Conservation (phyloP, 1,140 invertebrate genomes). For the Zeugodacus cucurbitae region DNA sequence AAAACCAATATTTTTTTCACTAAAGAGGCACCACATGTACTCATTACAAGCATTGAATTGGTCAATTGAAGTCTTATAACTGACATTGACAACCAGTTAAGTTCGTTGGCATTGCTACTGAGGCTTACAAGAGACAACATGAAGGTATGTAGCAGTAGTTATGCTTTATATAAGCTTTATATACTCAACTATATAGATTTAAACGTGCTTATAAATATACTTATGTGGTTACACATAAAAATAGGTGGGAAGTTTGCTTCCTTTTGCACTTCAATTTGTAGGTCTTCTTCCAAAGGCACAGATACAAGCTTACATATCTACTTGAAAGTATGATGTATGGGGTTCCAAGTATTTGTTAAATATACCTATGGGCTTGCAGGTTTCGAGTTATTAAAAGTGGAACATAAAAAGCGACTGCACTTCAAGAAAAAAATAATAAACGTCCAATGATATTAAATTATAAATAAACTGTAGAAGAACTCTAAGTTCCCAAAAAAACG, state of each 20-base stretch:
- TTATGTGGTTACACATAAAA: not conserved
- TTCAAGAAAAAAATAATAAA: no score
- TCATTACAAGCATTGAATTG: not conserved
- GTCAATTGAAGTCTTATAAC: not conserved
- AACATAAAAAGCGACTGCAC: no score
- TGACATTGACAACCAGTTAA: not conserved
- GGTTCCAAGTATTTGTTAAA: no score
- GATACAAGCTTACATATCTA: no score
- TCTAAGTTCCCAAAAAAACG: no score
- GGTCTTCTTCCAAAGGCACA: not conserved
- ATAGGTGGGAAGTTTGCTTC: not conserved
- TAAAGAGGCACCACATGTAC: no score
- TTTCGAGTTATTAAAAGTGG: no score
- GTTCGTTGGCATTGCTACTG: not conserved
- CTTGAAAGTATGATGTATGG: no score
- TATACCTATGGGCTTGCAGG: no score
- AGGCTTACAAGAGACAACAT: not conserved
- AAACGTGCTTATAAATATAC: not conserved
- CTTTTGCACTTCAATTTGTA: constrained; percentile 23
- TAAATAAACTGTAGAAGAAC: no score
- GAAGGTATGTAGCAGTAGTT: not conserved
- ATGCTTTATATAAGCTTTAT: not conserved
- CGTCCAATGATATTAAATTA: no score
- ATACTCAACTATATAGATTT: not conserved
- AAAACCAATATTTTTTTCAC: no score